Base-by-base conservation (phyloP, 1,140 invertebrate species). In the Trichogramma pretiosum region DNA sequence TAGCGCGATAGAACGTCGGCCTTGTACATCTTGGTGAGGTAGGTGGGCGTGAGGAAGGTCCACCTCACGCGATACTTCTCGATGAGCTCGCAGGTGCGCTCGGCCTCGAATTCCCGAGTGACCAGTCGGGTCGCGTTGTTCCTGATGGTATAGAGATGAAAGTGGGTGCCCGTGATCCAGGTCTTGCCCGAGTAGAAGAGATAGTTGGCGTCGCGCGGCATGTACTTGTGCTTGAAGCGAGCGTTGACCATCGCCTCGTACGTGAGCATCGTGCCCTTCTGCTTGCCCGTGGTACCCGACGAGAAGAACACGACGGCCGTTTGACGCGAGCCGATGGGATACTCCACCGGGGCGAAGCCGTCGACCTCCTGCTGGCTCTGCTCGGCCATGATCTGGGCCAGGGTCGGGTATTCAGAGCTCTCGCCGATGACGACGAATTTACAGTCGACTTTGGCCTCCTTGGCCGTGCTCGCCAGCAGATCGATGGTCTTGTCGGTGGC, bases 11-110 rank as follows among this genome's bases (percentile, higher is more conserved):
- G 24, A 5, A 28, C 24, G 24, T 11, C 5, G 5, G 24, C 24
- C 24, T 28, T 5, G 24, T 28, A 28, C 5, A 5, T 7, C 24
- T 5, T 7, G 24, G 24, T 28, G 5, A 28, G 11, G 24, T 28
- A 28, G 24, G 5, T 7, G 5, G 24, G 24, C 24, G 24, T 28
- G 5, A 5, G 11, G 24, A 7, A 28, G 24, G 24, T 28, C 11
- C 24, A 28, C 24, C 24, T 28, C 5, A 65, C 62, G 51, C 62
- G 57, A 23, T 56, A 69, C 48, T 74, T 67, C 41, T 78, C 57
- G 10, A 82, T 56, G 3, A 72, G 55, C 42, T 63, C 24, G 24
- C 24, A 11, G 5, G 11, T 28, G 5, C 5, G 5, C 5, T 28
- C 24, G 24, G 24, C 24, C 24, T 11, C 5, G 24, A 5, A 28